Evolutionary conservation across 2,888 invertebrate species (phyloP).

Genomic region (Ypsolopha sequella): DNA sequence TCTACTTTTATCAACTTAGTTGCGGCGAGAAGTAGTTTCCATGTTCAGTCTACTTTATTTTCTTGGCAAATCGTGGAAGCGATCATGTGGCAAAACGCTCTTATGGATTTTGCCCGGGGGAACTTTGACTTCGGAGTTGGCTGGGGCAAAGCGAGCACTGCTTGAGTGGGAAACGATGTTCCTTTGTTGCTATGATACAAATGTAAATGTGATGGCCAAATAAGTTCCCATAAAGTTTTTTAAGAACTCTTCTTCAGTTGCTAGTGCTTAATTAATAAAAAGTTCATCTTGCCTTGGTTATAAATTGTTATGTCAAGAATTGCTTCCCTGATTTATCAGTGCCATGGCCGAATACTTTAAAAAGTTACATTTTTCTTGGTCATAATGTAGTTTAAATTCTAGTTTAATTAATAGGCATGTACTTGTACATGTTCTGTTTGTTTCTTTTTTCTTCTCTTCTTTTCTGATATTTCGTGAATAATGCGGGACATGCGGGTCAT

Average conservation of each 20-base stretch:
- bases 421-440: no score
- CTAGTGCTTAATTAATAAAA: slow-evolving; percentile 2
- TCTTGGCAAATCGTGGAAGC: slow-evolving; percentile 65
- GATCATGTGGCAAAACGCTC: slow-evolving; percentile 68
- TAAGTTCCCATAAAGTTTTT: not conserved
- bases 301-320: no score
- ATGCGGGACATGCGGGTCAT: no score
- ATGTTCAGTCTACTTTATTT: slow-evolving; percentile 54
- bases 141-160: slow-evolving; percentile 23
- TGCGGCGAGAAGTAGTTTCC: slow-evolving; percentile 46
- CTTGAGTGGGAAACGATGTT: slow-evolving; percentile 64
- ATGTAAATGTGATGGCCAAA: slow-evolving; percentile 25
- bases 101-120: slow-evolving; percentile 63
- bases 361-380: no score
- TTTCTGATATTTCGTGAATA: no score
- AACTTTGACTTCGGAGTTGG: slow-evolving; percentile 60
- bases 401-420: not conserved
- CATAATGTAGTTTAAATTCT: not conserved
- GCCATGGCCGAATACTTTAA: no score
- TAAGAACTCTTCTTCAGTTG: not conserved
- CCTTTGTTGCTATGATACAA: slow-evolving; percentile 36
- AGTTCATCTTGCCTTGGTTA: no score
- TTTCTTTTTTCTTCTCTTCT: no score
- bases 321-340: no score
- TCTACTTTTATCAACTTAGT: slow-evolving; percentile 46